Base-by-base conservation (phyloP, 2,113 vertebrate species). In the Trematocara zebra region DNA sequence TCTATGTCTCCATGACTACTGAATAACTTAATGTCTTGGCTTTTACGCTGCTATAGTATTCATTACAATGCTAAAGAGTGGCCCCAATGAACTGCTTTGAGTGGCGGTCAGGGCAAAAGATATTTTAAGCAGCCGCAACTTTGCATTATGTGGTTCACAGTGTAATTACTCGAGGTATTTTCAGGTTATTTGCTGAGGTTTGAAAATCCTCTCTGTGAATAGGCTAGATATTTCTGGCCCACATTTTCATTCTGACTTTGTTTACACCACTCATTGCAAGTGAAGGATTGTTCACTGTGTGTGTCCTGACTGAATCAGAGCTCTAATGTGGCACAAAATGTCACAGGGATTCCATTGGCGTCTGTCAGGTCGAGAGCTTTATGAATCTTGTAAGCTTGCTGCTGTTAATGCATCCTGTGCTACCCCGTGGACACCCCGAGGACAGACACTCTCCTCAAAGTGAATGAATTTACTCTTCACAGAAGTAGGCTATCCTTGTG, bases 321-420 rank as follows among this genome's bases (percentile, higher is more conserved):
- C 78, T 67, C 31, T 69, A 28, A 86, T 83, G 56, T 89, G 88
- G 23, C 81, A 51, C 52, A 80, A 54, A 83, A 81, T 92, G 87
- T 91, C 89, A 82, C 64, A 88, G 78, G 88, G 72, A 90, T 87
- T 89, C 86, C 56, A 37, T 7, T 28, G 79, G 37, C 4, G 56
- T 49, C 89, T 92, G 91, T 93, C 87, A 92, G 82, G 85, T 86
- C 84, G 64, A 84, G 85, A 87, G 83, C 92, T 92, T 87, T 88
- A 88, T 90, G 85, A 94, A 89, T 94, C 85, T 49, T 91, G 86
- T 81, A 91, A 87, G 90, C 88, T 52, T 54, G 89, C 89, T 88
- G 81, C 89, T 86, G 90, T 88, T 93, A 93, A 95, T 94, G 90
- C 91, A 91, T 85, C 84, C 85, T 85, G 82, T 53, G 59, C 82